Evolutionary conservation across 2,888 invertebrate genomes (phyloP).

Genomic region (Loripinus fragilis): DNA sequence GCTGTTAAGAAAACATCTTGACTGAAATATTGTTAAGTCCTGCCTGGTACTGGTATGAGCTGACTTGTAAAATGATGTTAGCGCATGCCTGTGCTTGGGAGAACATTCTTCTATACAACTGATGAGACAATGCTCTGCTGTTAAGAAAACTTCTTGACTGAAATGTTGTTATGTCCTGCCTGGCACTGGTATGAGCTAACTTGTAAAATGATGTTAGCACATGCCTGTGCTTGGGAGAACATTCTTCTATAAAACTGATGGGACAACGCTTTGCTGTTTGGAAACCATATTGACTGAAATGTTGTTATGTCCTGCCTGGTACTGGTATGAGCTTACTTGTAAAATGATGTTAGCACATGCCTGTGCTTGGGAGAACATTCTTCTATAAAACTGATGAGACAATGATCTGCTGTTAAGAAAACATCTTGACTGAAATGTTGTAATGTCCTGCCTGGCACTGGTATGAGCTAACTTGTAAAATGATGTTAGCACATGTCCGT

Average conservation of each 20-base stretch:
- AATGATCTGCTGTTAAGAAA: too few species aligned
- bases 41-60: too few species aligned
- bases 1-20: too few species aligned
- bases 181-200: not conserved
- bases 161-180: not conserved
- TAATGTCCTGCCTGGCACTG: not conserved
- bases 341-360: not conserved
- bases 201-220: slow-evolving; percentile 1
- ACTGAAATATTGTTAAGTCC: too few species aligned
- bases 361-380: not conserved
- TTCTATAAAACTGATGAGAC: not conserved
- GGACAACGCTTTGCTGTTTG: too few species aligned
- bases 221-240: not conserved
- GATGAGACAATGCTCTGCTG: too few species aligned
- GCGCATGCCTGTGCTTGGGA: not conserved
- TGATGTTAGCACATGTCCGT: not conserved
- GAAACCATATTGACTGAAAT: too few species aligned
- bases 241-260: not conserved
- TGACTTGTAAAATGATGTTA: too few species aligned
- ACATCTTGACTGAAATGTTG: too few species aligned
- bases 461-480: not conserved
- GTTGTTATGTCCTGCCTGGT: not conserved
- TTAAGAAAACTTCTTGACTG: not conserved
- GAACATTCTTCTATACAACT: not conserved
- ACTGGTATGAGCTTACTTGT: not conserved